Conservation (phyloP, 2,113 vertebrate genomes). For the Neotoma lepida region DNA sequence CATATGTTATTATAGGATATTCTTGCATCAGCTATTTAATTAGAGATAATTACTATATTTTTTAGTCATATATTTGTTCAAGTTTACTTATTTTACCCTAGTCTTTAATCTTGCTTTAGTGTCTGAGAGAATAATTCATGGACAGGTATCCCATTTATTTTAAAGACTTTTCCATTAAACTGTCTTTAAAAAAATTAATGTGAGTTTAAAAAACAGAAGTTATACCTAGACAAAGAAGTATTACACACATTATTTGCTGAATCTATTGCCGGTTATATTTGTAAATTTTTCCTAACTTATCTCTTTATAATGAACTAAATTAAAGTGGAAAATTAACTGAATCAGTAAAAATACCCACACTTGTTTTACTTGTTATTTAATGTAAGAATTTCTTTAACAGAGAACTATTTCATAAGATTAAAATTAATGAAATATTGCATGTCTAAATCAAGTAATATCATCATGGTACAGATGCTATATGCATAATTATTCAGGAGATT, state of each 20-base stretch:
- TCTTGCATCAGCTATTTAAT: background rate
- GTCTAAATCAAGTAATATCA: background rate
- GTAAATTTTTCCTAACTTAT: background rate
- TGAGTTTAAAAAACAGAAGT: background rate
- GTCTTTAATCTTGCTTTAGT: background rate
- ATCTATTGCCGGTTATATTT: background rate
- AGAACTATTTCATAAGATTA: background rate
- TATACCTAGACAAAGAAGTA: background rate
- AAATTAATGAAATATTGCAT: background rate
- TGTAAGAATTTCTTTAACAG: background rate
- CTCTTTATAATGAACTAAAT: background rate
- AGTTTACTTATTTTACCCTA: background rate
- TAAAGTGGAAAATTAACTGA: background rate
- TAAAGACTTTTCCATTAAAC: background rate
- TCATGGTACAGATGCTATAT: background rate
- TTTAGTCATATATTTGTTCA: background rate
- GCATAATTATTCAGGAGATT: background rate
- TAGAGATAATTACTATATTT: background rate
- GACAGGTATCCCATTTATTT: background rate
- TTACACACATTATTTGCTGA: background rate
- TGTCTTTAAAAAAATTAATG: background rate
- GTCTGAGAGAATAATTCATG: background rate
- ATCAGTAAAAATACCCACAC: background rate
- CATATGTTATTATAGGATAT: background rate
- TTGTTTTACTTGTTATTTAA: background rate